phyloP scores from a whole-genome alignment of 2,113 vertebrate species.

The Charadrius vociferus region DNA sequence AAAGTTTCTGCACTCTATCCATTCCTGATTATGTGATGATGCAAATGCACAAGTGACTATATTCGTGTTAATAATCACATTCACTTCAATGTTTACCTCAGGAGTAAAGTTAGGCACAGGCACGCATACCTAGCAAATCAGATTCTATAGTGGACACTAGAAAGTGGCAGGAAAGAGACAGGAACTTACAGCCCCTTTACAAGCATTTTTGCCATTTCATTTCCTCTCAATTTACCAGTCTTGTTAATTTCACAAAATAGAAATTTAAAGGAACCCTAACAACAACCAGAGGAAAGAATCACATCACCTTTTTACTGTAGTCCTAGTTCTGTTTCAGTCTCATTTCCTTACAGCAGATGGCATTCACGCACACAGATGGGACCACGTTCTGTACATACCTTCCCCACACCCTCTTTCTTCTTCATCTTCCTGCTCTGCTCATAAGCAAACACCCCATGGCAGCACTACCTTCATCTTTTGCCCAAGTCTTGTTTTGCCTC shows the following conservation, averaged over 20 bases:
- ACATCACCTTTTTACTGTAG: background rate
- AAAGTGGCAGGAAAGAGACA: background rate
- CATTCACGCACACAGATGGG: background rate
- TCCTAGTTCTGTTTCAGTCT: background rate
- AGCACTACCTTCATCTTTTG: constrained; percentile 1
- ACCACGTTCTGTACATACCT: background rate
- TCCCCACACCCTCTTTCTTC: constrained; percentile 5
- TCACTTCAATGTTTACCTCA: background rate
- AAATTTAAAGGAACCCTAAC: background rate
- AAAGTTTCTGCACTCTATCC: background rate
- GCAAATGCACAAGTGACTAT: background rate
- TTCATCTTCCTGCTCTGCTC: constrained; percentile 2
- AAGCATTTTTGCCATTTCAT: background rate
- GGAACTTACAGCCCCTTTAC: background rate
- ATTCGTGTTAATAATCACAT: background rate
- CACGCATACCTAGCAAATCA: fast-evolving
- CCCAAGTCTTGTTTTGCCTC: background rate
- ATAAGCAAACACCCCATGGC: background rate
- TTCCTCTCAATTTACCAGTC: background rate
- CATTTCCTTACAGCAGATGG: background rate
- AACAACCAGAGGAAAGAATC: background rate
- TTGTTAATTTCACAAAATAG: background rate
- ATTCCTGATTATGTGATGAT: background rate
- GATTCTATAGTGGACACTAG: fast-evolving
- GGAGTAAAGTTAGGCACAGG: fast-evolving